Base-by-base conservation (phyloP, 2,113 vertebrate genomes). In the Notiomystis cincta region DNA sequence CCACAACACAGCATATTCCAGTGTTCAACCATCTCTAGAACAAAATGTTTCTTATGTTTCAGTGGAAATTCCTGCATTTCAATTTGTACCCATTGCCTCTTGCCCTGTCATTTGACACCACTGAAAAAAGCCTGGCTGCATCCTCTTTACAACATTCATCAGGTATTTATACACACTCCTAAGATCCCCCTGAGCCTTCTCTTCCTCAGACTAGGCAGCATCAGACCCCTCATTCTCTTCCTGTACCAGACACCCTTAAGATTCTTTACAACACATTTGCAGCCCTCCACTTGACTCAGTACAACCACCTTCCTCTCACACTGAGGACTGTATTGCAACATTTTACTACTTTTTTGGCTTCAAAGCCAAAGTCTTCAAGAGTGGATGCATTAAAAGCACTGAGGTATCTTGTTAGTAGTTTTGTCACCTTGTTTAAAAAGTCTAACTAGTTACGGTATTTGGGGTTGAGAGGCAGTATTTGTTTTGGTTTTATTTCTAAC, bases 231-330 rank as follows among this genome's bases (percentile, higher is more conserved):
- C 54, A 65, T 27, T 6, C 57, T 58, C 44, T 31, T 30, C 44
- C 47, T 45, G 13, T 6, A 64, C 17, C 57, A 76, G 27, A 64
- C 5, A 2, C 44, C 31, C 20, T 71, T 22, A 75, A 64, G 23
- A 80, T 13, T 19, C 31, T 14, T 70, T 38, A 65, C 45, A 87
- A 79, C 0, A 4, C 11, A 28, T 9, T 10, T 44, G 33, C 21
- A 77, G 38, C 22, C 61, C 22, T 80, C 50, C 2, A 1, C 28
- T 50, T 53, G 22, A 65, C 25, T 57, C 23, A n/a, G 64, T 27
- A 24, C 0, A 0, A 15, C 24, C 42, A 22, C 1, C 0, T 33
- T 21, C 18, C 58, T 72, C 40, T 51, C 1, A 0, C 9, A 20
- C 37, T 37, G 27, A 17, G 18, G 13, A 76, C 2, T 25, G 7